Evolutionary conservation across 2,113 vertebrate species (phyloP), one percentile per base, ranked within the genome.

Genomic region (Brachyhypopomus gauderio): DNA sequence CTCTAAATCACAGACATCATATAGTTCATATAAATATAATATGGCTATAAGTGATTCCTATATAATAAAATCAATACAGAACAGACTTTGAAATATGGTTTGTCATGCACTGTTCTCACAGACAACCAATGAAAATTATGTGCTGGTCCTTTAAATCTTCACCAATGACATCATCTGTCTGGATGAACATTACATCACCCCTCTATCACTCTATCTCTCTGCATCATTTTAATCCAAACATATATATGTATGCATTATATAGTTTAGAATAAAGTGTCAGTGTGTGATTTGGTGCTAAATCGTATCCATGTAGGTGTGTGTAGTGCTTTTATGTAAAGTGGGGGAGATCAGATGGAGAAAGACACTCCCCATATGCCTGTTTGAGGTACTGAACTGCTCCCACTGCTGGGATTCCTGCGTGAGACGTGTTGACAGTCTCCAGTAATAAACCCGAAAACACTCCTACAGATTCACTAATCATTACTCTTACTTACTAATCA

Each of bases 171-270:
- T 63, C 60, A 63, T 63, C 60, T 25, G 14, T 63, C 60, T 63
- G 60, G 60, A 63, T 27, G 60, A 63, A 63, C 60, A 63, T 63
- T 63, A 63, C 60, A 63, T 63, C 60, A 63, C 25, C 60, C 59
- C 16, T 58, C 58, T 60, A 19, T 22, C 58, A n/a, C 58, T 60
- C 56, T 60, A 4, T 60, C 58, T 55, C 9, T 60, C 58, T 60
- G 58, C 58, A 60, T 60, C 20, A 60, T 60, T 22, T 63, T 2
- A 27, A 23, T 63, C 23, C 25, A 25, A 63, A 22, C 60, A 63
- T 1, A 27, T 63, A 5, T 14, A 23, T 63, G 23, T 63, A 11
- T 30, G 3, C 30, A 30, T 30, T 11, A 25, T 12, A 27, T 23
- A 27, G 60, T 63, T 9, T 14, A 27, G 23, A 11, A 25, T 27